Evolutionary conservation across 2,113 vertebrate species (phyloP), one percentile per base, ranked within the genome.

Genomic region (Oceanites oceanicus): DNA sequence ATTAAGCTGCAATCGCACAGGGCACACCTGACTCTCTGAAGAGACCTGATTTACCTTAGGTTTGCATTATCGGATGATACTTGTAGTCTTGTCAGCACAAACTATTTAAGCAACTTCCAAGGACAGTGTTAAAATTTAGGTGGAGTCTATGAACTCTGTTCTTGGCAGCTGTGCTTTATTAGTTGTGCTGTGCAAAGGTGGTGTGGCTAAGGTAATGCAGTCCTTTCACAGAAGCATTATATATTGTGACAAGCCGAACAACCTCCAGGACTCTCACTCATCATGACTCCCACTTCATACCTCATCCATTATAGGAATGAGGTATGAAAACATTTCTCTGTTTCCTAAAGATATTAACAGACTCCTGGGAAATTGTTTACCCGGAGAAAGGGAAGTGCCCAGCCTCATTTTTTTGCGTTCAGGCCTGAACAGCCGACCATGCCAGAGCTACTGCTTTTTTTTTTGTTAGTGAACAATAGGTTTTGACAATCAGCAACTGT

Each of bases 301-400:
- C 76, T 85, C 87, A 90, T 91, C 82, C 49, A 15, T 94, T 93
- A 89, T 34, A 90, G 68, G 89, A 90, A 91, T 70, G 82, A 96
- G 77, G 83, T 86, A 62, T 73, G 72, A 87, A 95, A 86, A 85
- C 82, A 71, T 80, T 96, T 91, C 77, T 93, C 62, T 90, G 68
- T 93, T 97, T 95, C 80, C 87, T 76, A 61, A 85, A 87, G 88
- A 70, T 91, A 89, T 94, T 94, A 96, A 80, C 77, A 94, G 77
- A 74, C 59, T 91, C 70, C 56, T 89, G 82, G 91, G 94, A 95
- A 90, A 75, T 74, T 4, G 8, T 90, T 91, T 80, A 85, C 77
- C 75, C 94, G 61, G 63, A 94, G 81, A 80, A 95, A 50, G 19
- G 42, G 58, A 96, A 92, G 55, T 70, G 40, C 36, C 56, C 47